Evolutionary conservation across 2,797 vertebrate species (phyloP), one percentile per base, ranked within the genome.

Genomic region (Acridotheres tristis): DNA sequence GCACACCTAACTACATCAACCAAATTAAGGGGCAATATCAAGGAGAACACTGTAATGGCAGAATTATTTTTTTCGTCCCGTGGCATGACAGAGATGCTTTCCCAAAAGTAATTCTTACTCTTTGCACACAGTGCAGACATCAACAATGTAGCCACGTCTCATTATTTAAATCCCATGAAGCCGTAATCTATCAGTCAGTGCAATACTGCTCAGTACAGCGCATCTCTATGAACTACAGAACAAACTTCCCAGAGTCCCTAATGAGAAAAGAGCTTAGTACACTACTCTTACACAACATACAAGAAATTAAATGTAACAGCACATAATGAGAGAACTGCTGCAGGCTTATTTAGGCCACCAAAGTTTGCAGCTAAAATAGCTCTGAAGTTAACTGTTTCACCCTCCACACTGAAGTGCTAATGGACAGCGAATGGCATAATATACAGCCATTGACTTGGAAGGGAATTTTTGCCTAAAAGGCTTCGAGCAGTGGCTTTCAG

Each of bases 381-480:
- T 91, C 69, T 0, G 1, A 72, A 94, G 82, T 96, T 94, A 94
- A 95, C 93, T 40, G 42, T 78, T 96, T 95, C 94, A 84, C 93
- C 79, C 88, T 94, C 83, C 84, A 53, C 82, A 93, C 45, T 2
- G 1, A 77, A 84, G 88, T 88, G 91, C 94, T 94, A 96, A 96
- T 93, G 88, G 95, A 93, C 90, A 93, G 69, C 84, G 94, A 94
- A 94, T 73, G 90, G 88, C 71, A 63, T 54, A 90, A 94, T 29
- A 73, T 29, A 66, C 40, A 88, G 76, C 55, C 95, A 90, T 17
- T 94, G 91, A 94, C 90, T 91, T 90, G 94, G 94, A 96, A 96
- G n/a, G 59, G 47, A 94, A 79, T 90, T 86, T 81, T 81, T 94
- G 90, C 95, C 85, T 93, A 66, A 94, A 86, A 96, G 86, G 88